phyloP scores from a whole-genome alignment of 1,140 invertebrate genomes.

The Macrocentrus cingulum region DNA sequence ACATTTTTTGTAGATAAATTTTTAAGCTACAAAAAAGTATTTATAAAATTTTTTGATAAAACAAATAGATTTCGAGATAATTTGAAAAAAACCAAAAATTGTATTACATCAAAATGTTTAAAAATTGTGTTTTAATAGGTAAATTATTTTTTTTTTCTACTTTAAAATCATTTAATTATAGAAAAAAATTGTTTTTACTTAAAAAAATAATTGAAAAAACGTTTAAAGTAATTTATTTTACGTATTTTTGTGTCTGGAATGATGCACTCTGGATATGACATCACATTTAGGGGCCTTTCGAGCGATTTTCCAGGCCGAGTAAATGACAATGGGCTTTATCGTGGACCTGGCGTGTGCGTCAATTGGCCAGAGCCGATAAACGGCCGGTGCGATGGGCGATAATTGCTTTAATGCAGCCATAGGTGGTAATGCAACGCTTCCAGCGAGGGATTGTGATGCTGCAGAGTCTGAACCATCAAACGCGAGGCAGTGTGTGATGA shows the following conservation, averaged over 20 bases:
- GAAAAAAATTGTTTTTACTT: too few relatives aligned
- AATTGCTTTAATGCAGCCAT: constrained; percentile 38
- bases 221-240: too few relatives aligned
- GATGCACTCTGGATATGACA: background rate
- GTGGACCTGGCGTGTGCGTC: constrained; percentile 14
- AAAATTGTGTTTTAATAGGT: too few relatives aligned
- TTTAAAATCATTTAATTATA: too few relatives aligned
- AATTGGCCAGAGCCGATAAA: constrained; percentile 36
- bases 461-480: background rate
- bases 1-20: too few relatives aligned
- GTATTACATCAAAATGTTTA: too few relatives aligned
- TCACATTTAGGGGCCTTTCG: background rate
- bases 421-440: constrained; percentile 26
- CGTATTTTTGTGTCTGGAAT: background rate
- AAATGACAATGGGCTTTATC: constrained; percentile 21
- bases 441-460: background rate
- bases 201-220: too few relatives aligned
- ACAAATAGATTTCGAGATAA: too few relatives aligned
- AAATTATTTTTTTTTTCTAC: too few relatives aligned
- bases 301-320: constrained; percentile 5
- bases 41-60: too few relatives aligned
- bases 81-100: too few relatives aligned
- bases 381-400: constrained; percentile 27
- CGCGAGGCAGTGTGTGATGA: background rate
- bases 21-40: too few relatives aligned